Base-by-base conservation (phyloP, 2,113 vertebrate genomes). In the Bujurquina vittata region DNA sequence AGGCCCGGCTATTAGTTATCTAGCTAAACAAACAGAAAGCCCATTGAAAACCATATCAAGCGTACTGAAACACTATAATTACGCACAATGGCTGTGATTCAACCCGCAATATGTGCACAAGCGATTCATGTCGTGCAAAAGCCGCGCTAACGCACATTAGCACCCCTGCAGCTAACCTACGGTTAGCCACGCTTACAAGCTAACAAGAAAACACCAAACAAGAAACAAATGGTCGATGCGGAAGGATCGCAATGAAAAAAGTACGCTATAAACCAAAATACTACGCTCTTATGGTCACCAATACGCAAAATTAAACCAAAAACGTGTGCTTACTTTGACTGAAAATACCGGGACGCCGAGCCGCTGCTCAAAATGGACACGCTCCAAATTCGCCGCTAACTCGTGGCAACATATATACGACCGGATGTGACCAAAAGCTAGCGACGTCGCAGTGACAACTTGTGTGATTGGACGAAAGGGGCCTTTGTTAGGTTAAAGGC, bases 351-450 rank as follows among this genome's bases (percentile, higher is more conserved):
- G 76, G 88, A 88, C 87, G 82, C 89, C 85, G 92, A 88, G 31
- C 62, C 60, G 80, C 82, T 88, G 67, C 76, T 93, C 94, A 93
- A 95, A 93, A 95, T 94, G 93, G 94, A 95, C 90, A 87, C 93
- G 89, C 91, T 93, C 94, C 93, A 85, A 94, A 94, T 93, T 91
- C 94, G 84, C 94, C 92, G 94, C 93, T 94, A 93, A 94, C 94
- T 93, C 94, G 94, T 95, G 94, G 94, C 93, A 91, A 63, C 26
- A 88, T 95, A 92, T 93, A 95, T 94, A 95, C 60, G 73, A 94
- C 93, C 94, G 94, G 94, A 94, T 94, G 87, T 91, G 86, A 81
- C 58, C 69, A 0, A 46, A 73, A 3, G 22, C n/a, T 3, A 0
- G 10, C 1, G 0, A 65, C 79, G 12, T 75, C 5, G 4, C 0